These are phyloP conservation scores for Danaus melanippus DNA, from an alignment of 1,140 invertebrate genomes.

Conservation along the genomic window DNA sequence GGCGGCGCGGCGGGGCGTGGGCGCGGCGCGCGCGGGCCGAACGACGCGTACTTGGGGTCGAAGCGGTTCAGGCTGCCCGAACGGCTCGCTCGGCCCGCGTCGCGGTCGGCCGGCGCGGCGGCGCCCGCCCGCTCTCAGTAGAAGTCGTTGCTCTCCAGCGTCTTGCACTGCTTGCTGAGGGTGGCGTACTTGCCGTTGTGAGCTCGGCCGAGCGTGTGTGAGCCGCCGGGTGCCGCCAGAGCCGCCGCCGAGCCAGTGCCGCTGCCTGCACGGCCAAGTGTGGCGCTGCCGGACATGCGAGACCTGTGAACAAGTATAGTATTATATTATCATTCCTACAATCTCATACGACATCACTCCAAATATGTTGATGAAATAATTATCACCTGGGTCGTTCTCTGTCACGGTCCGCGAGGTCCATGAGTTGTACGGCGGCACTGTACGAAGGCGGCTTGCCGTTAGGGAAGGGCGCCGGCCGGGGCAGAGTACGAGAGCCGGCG, in stretches of 20 bases:
- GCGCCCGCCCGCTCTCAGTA: constrained; percentile 87
- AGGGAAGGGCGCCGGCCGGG: constrained; percentile 50
- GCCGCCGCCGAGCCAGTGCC: constrained; percentile 76
- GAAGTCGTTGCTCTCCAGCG: constrained; percentile 93
- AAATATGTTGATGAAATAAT: too few species aligned
- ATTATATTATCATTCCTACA: too few species aligned
- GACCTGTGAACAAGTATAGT: constrained; percentile 25
- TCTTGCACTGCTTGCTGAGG: constrained; percentile 95
- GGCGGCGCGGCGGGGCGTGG: constrained; percentile 55
- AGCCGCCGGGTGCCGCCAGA: constrained; percentile 59
- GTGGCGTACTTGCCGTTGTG: constrained; percentile 90
- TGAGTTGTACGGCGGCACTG: constrained; percentile 67
- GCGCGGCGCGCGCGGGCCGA: constrained; percentile 73
- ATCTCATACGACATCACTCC: too few species aligned
- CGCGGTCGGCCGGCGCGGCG: constrained; percentile 61
- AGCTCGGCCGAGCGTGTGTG: constrained; percentile 72
- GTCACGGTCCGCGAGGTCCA: constrained; percentile 47
- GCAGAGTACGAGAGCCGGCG: constrained; percentile 42
- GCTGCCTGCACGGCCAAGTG: constrained; percentile 70
- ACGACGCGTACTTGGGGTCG: constrained; percentile 76
- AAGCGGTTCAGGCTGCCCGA: constrained; percentile 73
- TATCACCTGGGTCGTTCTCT: constrained; percentile 34
- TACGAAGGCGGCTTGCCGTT: constrained; percentile 68
- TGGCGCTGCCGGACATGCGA: constrained; percentile 56
- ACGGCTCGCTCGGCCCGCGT: constrained; percentile 44